Base-by-base conservation (phyloP, 2,797 vertebrate species). In the Alectoris magna region DNA sequence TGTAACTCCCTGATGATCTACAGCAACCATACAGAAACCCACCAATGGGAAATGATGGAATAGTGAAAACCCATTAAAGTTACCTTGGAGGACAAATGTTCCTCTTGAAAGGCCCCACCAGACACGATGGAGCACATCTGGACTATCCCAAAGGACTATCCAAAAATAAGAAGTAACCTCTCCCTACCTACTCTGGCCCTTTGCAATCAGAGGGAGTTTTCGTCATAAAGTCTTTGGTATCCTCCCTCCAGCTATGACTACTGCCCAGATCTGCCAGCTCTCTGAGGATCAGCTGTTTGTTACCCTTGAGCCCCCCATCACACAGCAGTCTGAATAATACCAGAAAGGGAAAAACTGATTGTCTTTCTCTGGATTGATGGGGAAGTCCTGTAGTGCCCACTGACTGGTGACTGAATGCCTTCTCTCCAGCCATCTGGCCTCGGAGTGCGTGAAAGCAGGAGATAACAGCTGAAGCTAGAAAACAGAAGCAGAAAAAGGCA, bases 401-500 rank as follows among this genome's bases (percentile, higher is more conserved):
- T 5, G 27, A 38, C 9, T 64, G 31, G 6, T 78, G 72, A 56
- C 46, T 69, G 44, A 10, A 36, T 75, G 17, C 49, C 66, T 67
- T 67, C 74, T 82, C 46, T 59, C 51, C 22, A 18, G 70, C 79
- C 69, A 67, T 76, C 88, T 91, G 67, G 51, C 17, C 11, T 17
- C 68, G 27, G 63, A 91, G 73, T 39, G 49, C 63, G 38, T 64
- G 74, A 95, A 92, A 66, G 82, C 84, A 89, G 93, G 89, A 17
- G 64, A 77, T 60, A 93, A 89, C 87, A 95, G 84, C 84, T 69
- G 84, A 95, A 90, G 23, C 48, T 91, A 85, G 79, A 91, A 88
- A 86, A 73, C 36, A 81, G 83, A 90, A 88, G 44, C 56, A 86
- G 34, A 88, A 51, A 88, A 88, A 78, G 67, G 56, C 14, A 66